These are phyloP conservation scores for Leucopternis melanops DNA, from an alignment of 2,113 vertebrate species.

Conservation along the genomic window DNA sequence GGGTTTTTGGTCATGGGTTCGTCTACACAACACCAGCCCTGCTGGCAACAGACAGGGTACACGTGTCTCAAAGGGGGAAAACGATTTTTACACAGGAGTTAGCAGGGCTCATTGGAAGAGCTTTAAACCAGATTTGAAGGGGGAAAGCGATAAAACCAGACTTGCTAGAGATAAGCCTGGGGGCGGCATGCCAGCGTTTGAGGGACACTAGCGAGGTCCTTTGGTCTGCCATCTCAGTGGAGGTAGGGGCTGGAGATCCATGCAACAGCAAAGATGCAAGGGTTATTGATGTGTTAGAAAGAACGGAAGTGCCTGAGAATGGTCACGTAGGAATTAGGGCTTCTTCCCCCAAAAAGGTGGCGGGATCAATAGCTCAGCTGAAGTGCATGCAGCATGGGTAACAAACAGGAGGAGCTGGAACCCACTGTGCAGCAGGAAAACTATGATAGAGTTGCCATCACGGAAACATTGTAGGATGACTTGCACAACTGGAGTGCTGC, in stretches of 20 bases:
- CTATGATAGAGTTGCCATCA: background rate
- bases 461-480: background rate
- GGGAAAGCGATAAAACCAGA: background rate
- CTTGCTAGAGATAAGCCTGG: background rate
- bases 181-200: background rate
- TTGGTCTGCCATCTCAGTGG: background rate
- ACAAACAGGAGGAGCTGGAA: background rate
- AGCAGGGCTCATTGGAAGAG: background rate
- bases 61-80: background rate
- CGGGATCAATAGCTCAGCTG: fast-evolving
- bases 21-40: background rate
- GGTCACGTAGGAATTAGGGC: fast-evolving
- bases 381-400: background rate
- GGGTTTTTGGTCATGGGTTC: background rate
- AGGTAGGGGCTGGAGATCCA: background rate
- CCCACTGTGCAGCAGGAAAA: background rate
- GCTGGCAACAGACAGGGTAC: background rate
- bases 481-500: background rate
- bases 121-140: background rate
- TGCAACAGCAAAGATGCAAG: background rate
- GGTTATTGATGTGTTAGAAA: background rate
- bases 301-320: background rate
- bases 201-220: background rate
- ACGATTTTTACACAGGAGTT: background rate
- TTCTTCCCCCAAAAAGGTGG: background rate